Percentiles rank a stretch among this genome's conserved stretches.
Evolutionary conservation across 2,888 invertebrate species (phyloP).

Genomic region (Mesorhabditis belari): DNA sequence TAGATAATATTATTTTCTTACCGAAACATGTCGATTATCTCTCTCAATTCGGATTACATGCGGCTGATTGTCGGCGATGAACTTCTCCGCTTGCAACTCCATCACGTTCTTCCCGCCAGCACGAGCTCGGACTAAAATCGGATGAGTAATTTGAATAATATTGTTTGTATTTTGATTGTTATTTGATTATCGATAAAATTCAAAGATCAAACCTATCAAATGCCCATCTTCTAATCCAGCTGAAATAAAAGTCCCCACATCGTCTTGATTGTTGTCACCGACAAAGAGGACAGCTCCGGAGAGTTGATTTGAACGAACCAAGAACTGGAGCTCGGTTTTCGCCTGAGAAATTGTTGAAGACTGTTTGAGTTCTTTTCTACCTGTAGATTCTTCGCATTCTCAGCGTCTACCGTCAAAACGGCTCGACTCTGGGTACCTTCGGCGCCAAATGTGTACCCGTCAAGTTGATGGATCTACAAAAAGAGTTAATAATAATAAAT

Average conservation of each 20-base stretch:
- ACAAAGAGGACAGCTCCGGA: constrained; percentile 32
- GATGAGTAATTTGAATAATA: too few relatives aligned
- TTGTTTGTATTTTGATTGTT: too few relatives aligned
- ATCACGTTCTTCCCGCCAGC: constrained; percentile 17
- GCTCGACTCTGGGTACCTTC: not conserved
- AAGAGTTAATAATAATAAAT: not conserved
- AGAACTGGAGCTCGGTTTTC: constrained; percentile 36
- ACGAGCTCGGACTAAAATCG: constrained; percentile 16
- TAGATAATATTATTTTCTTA: constrained; percentile 1
- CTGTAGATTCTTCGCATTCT: not conserved
- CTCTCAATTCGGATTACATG: constrained; percentile 32
- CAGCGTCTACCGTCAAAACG: not conserved
- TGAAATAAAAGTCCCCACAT: constrained; percentile 26
- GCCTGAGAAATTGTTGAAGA: constrained; percentile 9
- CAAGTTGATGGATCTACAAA: not conserved
- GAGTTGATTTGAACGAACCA: constrained; percentile 29
- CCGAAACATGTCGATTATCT: constrained; percentile 17
- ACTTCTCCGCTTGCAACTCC: constrained; percentile 12
- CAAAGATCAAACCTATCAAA: constrained; percentile 17
- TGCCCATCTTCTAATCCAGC: constrained; percentile 23
- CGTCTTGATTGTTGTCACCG: constrained; percentile 32
- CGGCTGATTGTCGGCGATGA: constrained; percentile 38
- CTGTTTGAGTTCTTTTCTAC: too few relatives aligned
- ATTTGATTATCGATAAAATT: not conserved
- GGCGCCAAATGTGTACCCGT: not conserved